phyloP scores from a whole-genome alignment of 2,113 vertebrate genomes.

The Panthera tigris region DNA sequence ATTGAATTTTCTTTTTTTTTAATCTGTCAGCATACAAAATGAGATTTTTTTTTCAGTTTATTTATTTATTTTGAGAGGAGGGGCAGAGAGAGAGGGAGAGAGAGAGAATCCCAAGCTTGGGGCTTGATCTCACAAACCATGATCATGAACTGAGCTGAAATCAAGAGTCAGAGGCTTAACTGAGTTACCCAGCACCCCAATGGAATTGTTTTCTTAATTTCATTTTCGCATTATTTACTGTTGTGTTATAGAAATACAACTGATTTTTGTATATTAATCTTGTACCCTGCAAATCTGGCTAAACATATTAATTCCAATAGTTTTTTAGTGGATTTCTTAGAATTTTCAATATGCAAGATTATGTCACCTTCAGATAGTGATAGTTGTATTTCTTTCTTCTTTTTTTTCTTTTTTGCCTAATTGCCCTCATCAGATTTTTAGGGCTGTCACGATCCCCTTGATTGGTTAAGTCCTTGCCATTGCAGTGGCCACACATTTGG shows the following conservation, averaged over 20 bases:
- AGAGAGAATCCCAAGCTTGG: too few species aligned
- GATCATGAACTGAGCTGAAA: too few species aligned
- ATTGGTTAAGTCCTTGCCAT: background rate
- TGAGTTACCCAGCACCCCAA: too few species aligned
- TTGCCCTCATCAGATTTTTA: background rate
- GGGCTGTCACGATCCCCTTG: background rate
- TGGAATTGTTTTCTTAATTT: background rate
- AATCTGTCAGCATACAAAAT: too few species aligned
- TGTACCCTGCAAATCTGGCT: background rate
- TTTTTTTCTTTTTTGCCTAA: background rate
- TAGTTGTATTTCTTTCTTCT: background rate
- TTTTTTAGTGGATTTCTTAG: background rate
- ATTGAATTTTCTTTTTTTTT: background rate
- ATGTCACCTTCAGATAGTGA: background rate
- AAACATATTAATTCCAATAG: background rate
- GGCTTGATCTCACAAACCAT: too few species aligned
- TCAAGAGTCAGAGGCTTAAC: too few species aligned
- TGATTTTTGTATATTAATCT: background rate
- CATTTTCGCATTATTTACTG: background rate
- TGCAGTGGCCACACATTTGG: background rate
- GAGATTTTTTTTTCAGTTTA: too few species aligned
- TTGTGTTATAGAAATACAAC: background rate
- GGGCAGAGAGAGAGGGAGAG: too few species aligned
- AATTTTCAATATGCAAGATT: background rate
- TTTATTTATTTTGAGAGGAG: too few species aligned